A percentile compares a stretch with the other conserved stretches of the same genome.
These are phyloP conservation scores for Threskiornis aethiopicus DNA, from an alignment of 2,797 vertebrate genomes.

Conservation along the genomic window DNA sequence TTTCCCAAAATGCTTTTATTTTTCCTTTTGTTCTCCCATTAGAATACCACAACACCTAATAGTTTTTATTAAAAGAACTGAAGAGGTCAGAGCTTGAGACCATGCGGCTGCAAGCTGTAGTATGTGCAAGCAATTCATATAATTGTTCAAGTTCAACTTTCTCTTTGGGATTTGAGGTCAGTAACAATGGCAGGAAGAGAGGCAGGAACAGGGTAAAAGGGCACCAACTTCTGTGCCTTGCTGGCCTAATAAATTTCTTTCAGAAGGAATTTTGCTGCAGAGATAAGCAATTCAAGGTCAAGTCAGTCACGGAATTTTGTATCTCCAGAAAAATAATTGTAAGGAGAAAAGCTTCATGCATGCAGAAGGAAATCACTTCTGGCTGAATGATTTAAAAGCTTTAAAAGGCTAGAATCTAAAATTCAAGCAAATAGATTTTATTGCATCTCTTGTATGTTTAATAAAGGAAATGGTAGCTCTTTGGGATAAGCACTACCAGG, in stretches of 20 bases:
- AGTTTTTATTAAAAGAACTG: background rate
- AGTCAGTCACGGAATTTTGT: background rate
- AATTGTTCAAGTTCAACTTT: background rate
- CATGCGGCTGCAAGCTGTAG: background rate
- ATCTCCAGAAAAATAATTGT: background rate
- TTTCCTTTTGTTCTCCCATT: background rate
- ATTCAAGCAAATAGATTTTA: conserved; percentile 22
- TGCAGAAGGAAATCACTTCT: background rate
- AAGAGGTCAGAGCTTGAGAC: background rate
- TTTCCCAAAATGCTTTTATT: background rate
- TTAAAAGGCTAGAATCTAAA: conserved; percentile 7
- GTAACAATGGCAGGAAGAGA: background rate
- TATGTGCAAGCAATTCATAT: background rate
- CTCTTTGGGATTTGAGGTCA: background rate
- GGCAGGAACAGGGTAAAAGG: background rate
- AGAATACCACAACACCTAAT: background rate
- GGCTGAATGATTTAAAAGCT: conserved; percentile 20
- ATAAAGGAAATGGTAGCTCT: background rate
- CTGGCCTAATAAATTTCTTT: background rate
- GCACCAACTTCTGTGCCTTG: background rate
- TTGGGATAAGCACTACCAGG: background rate
- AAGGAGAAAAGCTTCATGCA: background rate
- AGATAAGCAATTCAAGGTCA: background rate
- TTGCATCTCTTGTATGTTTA: conserved; percentile 1
- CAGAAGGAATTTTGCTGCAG: background rate